These are phyloP conservation scores for Sussaba pulchella DNA, from an alignment of 2,888 invertebrate genomes.

Conservation along the genomic window DNA sequence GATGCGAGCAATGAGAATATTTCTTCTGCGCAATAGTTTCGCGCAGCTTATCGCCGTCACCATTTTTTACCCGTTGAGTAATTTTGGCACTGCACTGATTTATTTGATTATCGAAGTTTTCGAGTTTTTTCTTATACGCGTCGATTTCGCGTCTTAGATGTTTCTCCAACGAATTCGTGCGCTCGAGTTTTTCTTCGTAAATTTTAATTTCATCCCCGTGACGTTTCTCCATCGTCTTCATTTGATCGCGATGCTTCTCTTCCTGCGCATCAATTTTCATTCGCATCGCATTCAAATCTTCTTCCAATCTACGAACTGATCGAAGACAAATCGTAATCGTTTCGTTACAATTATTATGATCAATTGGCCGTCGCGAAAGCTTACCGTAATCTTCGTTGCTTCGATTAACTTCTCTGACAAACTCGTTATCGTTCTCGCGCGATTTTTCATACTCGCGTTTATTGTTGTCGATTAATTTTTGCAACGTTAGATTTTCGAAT, in stretches of 20 bases:
- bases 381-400: constrained; percentile 54
- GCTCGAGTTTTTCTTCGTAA: constrained; percentile 58
- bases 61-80: neutral
- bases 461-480: constrained; percentile 7
- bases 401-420: constrained; percentile 2
- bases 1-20: constrained; percentile 35
- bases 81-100: no score
- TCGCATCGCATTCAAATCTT: constrained; percentile 63
- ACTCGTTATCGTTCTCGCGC: constrained; percentile 27
- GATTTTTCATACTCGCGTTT: constrained; percentile 7
- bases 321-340: neutral
- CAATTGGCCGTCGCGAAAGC: neutral
- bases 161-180: constrained; percentile 13
- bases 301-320: constrained; percentile 67
- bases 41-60: neutral
- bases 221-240: constrained; percentile 57
- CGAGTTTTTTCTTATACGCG: constrained; percentile 34
- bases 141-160: constrained; percentile 22
- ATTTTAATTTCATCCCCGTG: constrained; percentile 61
- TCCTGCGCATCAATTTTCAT: constrained; percentile 56
- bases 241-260: constrained; percentile 58
- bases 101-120: neutral
- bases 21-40: neutral
- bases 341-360: no score
- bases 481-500: constrained; percentile 49